Evolutionary conservation across 2,888 invertebrate species (phyloP), one percentile per base, ranked within the genome.

Genomic region (Drosophila macrothrix): DNA sequence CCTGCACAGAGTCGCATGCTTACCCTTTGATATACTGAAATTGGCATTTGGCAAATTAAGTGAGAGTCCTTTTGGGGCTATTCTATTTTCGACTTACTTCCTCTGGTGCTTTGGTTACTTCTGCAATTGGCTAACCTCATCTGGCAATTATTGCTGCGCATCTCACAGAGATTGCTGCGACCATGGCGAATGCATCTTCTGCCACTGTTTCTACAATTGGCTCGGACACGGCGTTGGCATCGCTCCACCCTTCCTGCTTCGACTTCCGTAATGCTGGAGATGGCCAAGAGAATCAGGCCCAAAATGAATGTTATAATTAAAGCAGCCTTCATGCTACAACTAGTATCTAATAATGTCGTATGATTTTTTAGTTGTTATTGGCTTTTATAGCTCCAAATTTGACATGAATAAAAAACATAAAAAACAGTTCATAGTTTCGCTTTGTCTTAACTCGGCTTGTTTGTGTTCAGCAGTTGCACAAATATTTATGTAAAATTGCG

Each of bases 11-110:
- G 43, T 53, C 28, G 52, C 16, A 29, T 35, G 4, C 35, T 61
- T n/a, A 67, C 70, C 39, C 50, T 67, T 31, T 43, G 25, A 39
- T 60, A 63, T 33, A 49, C 76, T 63, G 59, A n/a, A 59, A 70
- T 53, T 52, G 37, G 31, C 29, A 22, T 3, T 25, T 16, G 12
- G n/a, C 9, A 25, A 9, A 16, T 9, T 46, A 16, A 25, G 16
- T 9, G 16, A 16, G 25, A 25, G 46, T 46, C 46, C 46, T 2
- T 46, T 46, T 46, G 25, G 2, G 9, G 9, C 4, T 16, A 25
- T 46, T 25, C 16, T 1, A 16, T 16, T 25, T 16, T 25, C 16
- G 25, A 46, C 46, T 46, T 46, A 46, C 46, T 16, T 25, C 46
- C 46, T 22, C 2, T 9, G 25, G 7, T 16, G 9, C 22, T n/a